These are phyloP conservation scores for Peromyscus polionotus DNA, from an alignment of 2,113 vertebrate genomes.

Conservation along the genomic window DNA sequence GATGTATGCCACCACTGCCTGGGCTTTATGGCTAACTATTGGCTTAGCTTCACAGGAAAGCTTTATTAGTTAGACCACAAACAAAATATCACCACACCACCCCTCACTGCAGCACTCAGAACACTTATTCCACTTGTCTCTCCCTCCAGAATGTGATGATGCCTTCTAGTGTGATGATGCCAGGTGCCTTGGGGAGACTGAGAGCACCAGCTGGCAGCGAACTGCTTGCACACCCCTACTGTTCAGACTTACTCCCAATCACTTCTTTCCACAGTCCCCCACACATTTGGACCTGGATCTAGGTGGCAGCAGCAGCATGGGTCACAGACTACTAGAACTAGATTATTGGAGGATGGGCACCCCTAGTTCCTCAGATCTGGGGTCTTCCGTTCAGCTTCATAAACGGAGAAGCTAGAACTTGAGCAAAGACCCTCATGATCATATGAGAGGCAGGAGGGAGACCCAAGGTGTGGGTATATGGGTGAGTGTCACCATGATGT, in stretches of 20 bases:
- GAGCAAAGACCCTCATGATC: no score
- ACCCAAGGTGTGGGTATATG: neutral
- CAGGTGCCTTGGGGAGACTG: neutral
- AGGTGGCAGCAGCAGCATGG: no score
- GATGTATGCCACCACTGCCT: no score
- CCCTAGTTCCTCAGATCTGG: neutral
- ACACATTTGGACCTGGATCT: no score
- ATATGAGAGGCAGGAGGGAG: neutral
- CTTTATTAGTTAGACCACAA: no score
- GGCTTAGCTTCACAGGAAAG: no score
- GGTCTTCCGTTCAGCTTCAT: neutral
- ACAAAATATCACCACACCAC: no score
- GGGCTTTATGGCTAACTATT: no score
- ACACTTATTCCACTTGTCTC: no score
- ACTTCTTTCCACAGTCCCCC: neutral
- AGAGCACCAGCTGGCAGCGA: neutral
- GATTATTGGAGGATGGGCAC: neutral
- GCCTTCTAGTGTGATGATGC: neutral
- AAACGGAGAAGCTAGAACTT: neutral
- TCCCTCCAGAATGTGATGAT: neutral
- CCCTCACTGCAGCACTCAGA: neutral
- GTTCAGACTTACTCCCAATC: neutral
- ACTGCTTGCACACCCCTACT: neutral
- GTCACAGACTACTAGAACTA: neutral
- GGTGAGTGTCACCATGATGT: neutral